A percentile compares a stretch with the other conserved stretches of the same genome.
phyloP scores from a whole-genome alignment of 2,113 vertebrate species.

The Heliornis fulica region DNA sequence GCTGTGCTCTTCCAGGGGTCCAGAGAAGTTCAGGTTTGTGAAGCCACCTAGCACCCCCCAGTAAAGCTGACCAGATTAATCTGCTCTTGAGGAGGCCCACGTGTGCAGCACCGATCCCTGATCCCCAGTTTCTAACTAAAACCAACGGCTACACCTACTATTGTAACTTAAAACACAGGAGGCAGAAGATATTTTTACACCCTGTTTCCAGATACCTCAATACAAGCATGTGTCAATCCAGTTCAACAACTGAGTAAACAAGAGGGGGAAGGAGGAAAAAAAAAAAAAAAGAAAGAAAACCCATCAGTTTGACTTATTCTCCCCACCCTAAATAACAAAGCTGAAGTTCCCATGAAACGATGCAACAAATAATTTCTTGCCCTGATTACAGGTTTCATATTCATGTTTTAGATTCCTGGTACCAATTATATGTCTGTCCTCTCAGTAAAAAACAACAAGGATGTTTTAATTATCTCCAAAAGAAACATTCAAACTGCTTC shows the following conservation, averaged over 20 bases:
- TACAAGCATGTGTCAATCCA: background rate
- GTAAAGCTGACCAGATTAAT: background rate
- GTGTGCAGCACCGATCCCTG: background rate
- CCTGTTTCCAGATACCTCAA: background rate
- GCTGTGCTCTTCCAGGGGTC: background rate
- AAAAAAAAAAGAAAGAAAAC: too few relatives aligned
- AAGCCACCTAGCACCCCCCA: background rate
- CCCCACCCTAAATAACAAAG: background rate
- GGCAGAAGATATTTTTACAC: background rate
- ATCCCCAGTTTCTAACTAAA: background rate
- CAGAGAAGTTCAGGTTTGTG: background rate
- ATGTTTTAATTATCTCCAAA: background rate
- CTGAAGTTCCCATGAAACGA: background rate
- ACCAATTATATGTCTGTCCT: background rate
- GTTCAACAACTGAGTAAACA: background rate
- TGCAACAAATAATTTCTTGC: background rate
- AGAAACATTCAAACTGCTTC: background rate
- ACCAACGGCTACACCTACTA: background rate
- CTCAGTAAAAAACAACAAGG: background rate
- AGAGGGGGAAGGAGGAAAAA: too few relatives aligned
- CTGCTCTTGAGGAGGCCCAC: background rate
- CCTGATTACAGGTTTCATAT: background rate
- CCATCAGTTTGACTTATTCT: background rate
- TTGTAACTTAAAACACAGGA: background rate
- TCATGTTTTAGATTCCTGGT: background rate